Conservation (phyloP, 2,113 vertebrate species). For the Laterallus jamaicensis region DNA sequence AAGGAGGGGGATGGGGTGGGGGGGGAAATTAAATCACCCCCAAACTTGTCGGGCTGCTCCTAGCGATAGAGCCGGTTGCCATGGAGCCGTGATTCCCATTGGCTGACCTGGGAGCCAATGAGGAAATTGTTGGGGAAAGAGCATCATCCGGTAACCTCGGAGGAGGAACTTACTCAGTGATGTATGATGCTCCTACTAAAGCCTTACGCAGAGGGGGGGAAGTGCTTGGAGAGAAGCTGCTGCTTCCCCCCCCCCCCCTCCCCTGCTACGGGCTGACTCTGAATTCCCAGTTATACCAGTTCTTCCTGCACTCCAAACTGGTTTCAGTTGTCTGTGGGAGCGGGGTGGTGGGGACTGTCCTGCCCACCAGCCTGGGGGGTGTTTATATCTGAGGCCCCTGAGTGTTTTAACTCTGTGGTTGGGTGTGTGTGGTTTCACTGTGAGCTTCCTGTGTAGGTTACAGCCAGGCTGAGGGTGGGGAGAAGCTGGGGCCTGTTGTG, state of each 20-base stretch:
- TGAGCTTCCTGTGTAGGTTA: neutral
- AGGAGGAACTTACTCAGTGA: conserved; percentile 13
- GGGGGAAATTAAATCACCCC: neutral
- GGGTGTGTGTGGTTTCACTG: neutral
- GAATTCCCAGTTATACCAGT: neutral
- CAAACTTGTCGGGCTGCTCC: conserved; percentile 79
- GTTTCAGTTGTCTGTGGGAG: rapidly evolving
- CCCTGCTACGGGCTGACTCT: neutral
- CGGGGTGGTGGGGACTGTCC: neutral
- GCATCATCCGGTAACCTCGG: conserved; percentile 60
- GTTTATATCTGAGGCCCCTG: neutral
- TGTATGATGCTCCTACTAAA: neutral
- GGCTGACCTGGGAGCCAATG: conserved; percentile 84
- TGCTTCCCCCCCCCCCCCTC: neutral
- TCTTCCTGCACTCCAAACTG: neutral
- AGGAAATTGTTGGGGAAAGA: conserved; percentile 41
- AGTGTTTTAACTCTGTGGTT: neutral
- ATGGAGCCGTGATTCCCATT: conserved; percentile 87
- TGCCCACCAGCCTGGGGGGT: rapidly evolving
- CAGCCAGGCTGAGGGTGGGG: neutral
- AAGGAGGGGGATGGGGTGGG: neutral
- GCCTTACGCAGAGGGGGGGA: neutral
- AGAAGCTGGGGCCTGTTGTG: rapidly evolving
- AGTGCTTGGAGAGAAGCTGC: neutral
- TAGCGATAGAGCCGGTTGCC: conserved; percentile 91